A percentile compares a stretch with the other conserved stretches of the same genome.
Conservation (phyloP, 2,888 invertebrate genomes). For the Flabesymbios commensalis region DNA sequence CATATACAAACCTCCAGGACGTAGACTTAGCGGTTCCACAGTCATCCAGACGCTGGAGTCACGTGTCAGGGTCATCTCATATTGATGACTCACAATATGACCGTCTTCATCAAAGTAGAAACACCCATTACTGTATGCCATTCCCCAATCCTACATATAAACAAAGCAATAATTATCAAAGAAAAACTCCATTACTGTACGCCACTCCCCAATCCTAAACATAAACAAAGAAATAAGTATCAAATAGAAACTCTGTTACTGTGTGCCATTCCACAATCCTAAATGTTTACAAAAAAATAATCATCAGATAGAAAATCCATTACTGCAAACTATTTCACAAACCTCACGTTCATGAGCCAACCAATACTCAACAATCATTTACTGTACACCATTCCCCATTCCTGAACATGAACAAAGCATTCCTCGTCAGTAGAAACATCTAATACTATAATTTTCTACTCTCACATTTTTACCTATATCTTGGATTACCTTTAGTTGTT, state of each 20-base stretch:
- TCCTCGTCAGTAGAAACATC: background rate
- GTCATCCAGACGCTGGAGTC: slow-evolving; percentile 53
- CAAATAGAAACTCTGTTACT: slow-evolving; percentile 57
- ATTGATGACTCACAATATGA: slow-evolving; percentile 50
- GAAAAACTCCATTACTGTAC: slow-evolving; percentile 54
- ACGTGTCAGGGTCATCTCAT: slow-evolving; percentile 42
- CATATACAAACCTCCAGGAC: slow-evolving; percentile 21
- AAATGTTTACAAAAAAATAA: background rate
- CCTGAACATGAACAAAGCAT: slow-evolving; percentile 36
- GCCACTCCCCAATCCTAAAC: slow-evolving; percentile 50
- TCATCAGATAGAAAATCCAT: slow-evolving; percentile 55
- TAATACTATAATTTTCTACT: background rate
- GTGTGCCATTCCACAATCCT: slow-evolving; percentile 50
- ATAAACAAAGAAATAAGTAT: background rate
- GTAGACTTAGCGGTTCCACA: slow-evolving; percentile 39
- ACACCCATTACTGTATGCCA: slow-evolving; percentile 47
- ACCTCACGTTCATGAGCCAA: background rate
- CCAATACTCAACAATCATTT: background rate
- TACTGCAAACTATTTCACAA: too few species aligned
- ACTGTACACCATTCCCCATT: slow-evolving; percentile 44
- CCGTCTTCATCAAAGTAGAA: slow-evolving; percentile 55
- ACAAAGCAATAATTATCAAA: background rate
- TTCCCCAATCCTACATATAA: slow-evolving; percentile 50
- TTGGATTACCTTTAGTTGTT: background rate
- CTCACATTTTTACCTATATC: background rate